phyloP scores from a whole-genome alignment of 2,113 vertebrate species.

The Motacilla alba region DNA sequence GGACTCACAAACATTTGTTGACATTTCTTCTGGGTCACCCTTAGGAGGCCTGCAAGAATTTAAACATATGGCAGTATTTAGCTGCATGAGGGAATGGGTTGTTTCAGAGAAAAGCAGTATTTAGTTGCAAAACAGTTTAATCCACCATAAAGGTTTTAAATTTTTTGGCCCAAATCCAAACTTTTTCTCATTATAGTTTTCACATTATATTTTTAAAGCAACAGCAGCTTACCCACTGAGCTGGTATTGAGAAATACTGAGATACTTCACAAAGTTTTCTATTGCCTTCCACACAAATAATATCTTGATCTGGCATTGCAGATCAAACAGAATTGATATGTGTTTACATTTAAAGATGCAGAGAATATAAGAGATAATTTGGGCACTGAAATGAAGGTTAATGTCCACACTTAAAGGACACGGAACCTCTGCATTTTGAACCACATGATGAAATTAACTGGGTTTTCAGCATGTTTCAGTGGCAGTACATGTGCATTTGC shows the following conservation, averaged over 20 bases:
- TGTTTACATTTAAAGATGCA: not conserved
- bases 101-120: not conserved
- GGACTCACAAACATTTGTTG: conserved; percentile 65
- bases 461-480: not conserved
- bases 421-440: not conserved
- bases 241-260: not conserved
- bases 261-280: not conserved
- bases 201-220: conserved; percentile 36
- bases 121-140: conserved; percentile 42
- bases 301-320: not conserved
- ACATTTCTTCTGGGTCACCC: conserved; percentile 65
- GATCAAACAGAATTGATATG: not conserved
- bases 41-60: conserved; percentile 54
- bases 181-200: not conserved
- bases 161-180: conserved; percentile 9
- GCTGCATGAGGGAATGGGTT: conserved; percentile 9
- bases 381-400: not conserved
- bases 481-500: rapidly evolving
- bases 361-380: not conserved
- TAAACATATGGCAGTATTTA: conserved; percentile 62
- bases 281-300: not conserved
- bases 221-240: not conserved
- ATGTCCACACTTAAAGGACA: not conserved
- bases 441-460: not conserved
- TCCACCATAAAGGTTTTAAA: not conserved